Percentiles rank a stretch among this genome's conserved stretches.
phyloP scores from a whole-genome alignment of 2,797 vertebrate genomes.

The Scleropages formosus region DNA sequence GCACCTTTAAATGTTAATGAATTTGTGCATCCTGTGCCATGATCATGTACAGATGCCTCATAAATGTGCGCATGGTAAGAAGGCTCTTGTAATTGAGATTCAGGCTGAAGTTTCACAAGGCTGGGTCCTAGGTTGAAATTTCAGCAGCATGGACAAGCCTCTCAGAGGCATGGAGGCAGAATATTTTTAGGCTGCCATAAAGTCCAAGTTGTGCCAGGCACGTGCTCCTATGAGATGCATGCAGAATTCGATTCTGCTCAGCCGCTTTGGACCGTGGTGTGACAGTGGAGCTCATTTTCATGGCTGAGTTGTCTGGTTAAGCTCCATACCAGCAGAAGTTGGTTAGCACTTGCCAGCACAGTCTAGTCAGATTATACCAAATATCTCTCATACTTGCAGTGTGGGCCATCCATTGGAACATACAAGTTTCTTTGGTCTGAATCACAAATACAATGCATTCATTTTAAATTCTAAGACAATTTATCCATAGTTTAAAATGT shows the following conservation, averaged over 20 bases:
- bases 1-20: conserved; percentile 60
- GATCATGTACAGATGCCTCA: conserved; percentile 21
- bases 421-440: neutral
- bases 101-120: neutral
- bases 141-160: neutral
- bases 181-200: neutral
- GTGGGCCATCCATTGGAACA: neutral
- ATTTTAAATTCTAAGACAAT: neutral
- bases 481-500: neutral
- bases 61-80: neutral
- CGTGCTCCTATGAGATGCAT: neutral
- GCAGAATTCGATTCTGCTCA: conserved; percentile 6
- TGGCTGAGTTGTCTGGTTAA: neutral
- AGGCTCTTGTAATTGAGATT: neutral
- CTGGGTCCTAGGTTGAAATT: neutral
- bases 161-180: neutral
- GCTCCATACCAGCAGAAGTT: neutral
- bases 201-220: neutral
- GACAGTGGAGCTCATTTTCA: conserved; percentile 22
- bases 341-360: neutral
- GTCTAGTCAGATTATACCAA: neutral
- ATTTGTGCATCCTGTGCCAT: conserved; percentile 52
- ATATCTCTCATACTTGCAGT: neutral
- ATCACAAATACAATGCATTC: neutral
- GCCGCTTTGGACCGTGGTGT: neutral